Conservation (phyloP, 2,888 invertebrate genomes). For the Acleris sparsana region DNA sequence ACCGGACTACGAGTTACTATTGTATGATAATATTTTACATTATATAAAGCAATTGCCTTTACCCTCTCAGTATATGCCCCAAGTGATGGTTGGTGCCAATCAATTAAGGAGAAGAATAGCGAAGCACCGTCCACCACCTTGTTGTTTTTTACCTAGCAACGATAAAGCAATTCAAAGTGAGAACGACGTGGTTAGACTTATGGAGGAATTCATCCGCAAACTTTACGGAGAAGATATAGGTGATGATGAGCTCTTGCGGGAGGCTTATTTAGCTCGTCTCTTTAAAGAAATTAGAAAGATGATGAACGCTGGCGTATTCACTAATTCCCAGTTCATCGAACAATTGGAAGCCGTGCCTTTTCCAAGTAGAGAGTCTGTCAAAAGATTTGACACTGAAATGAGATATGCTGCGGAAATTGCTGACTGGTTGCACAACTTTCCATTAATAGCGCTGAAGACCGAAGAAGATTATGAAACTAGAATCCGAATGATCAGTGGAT, state of each 20-base stretch:
- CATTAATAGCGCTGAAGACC: slow-evolving; percentile 48
- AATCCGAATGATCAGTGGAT: slow-evolving; percentile 52
- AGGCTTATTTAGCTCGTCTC: slow-evolving; percentile 57
- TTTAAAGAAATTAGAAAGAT: slow-evolving; percentile 56
- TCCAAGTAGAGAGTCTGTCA: slow-evolving; percentile 49
- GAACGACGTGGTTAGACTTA: slow-evolving; percentile 54
- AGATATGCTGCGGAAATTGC: slow-evolving; percentile 60
- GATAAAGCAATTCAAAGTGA: background rate
- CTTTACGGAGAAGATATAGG: slow-evolving; percentile 53
- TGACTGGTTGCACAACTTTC: slow-evolving; percentile 63
- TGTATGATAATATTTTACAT: slow-evolving; percentile 47
- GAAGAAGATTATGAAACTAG: slow-evolving; percentile 43
- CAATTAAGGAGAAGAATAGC: slow-evolving; percentile 47
- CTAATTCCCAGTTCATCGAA: slow-evolving; percentile 49
- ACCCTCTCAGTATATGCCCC: slow-evolving; percentile 41
- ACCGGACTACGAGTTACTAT: slow-evolving; percentile 51
- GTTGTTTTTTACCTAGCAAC: background rate
- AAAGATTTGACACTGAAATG: slow-evolving; percentile 51
- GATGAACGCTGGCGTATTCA: slow-evolving; percentile 41
- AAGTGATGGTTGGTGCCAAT: slow-evolving; percentile 45
- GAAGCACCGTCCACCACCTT: slow-evolving; percentile 29
- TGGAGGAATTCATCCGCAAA: slow-evolving; percentile 54
- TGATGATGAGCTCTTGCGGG: slow-evolving; percentile 57
- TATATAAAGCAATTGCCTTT: slow-evolving; percentile 48
- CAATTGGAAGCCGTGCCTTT: slow-evolving; percentile 46